Percentiles rank a stretch among this genome's conserved stretches.
Evolutionary conservation across 1,140 invertebrate species (phyloP).

Genomic region (Saxidomus purpurata): DNA sequence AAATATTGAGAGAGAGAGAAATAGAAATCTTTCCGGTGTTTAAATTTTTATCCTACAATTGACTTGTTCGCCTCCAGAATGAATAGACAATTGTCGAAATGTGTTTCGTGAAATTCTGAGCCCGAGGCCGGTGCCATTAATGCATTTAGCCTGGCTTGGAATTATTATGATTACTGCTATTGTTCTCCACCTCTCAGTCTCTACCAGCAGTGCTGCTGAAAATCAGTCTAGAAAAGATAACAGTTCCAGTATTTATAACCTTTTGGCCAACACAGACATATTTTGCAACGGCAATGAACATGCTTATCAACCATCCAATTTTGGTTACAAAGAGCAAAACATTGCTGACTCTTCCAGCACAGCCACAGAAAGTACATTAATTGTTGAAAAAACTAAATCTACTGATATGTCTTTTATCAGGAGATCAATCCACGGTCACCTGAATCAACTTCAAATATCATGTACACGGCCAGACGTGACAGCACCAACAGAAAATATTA

Average conservation of each 20-base stretch:
- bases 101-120: slow-evolving; percentile 62
- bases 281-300: too few species aligned
- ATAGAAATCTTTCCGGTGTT: background rate
- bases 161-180: slow-evolving; percentile 25
- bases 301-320: background rate
- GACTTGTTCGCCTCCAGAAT: too few species aligned
- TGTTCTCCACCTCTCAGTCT: slow-evolving; percentile 65
- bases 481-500: too few species aligned
- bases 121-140: slow-evolving; percentile 48
- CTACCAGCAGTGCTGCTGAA: slow-evolving; percentile 30
- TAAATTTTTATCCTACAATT: slow-evolving; percentile 56
- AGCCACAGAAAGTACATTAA: too few species aligned
- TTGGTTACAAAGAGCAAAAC: background rate
- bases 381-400: slow-evolving; percentile 19
- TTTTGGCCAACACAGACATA: too few species aligned
- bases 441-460: slow-evolving; percentile 13
- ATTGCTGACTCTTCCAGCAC: background rate
- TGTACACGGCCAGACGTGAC: too few species aligned
- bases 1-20: background rate
- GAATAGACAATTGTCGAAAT: slow-evolving; percentile 50
- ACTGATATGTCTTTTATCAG: slow-evolving; percentile 49
- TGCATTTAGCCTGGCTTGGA: slow-evolving; percentile 60
- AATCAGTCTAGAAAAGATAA: background rate
- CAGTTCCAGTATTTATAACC: slow-evolving; percentile 23
- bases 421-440: background rate